phyloP scores from a whole-genome alignment of 2,888 invertebrate genomes.

The Serrognathus titanus region DNA sequence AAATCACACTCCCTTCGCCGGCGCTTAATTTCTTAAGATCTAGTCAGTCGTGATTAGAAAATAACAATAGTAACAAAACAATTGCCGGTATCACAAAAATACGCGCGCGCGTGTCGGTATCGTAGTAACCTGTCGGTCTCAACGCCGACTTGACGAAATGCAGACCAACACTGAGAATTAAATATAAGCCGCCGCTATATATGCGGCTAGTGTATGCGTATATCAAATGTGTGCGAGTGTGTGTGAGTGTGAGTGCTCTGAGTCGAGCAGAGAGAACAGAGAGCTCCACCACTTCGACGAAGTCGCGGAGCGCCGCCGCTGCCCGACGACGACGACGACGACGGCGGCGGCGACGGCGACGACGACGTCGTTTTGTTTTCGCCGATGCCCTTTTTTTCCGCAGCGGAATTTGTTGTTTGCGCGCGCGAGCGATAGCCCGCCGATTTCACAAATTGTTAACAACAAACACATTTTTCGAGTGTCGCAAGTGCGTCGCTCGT shows the following conservation, averaged over 20 bases:
- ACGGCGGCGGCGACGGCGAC: too few species aligned
- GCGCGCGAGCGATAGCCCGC: too few species aligned
- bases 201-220: neutral
- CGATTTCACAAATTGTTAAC: too few species aligned
- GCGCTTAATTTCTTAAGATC: neutral
- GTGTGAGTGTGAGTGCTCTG: neutral
- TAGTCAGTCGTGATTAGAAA: neutral
- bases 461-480: too few species aligned
- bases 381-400: too few species aligned
- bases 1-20: neutral
- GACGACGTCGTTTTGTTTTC: too few species aligned
- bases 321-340: too few species aligned
- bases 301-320: neutral
- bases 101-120: conserved; percentile 1
- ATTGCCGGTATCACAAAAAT: neutral
- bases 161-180: conserved; percentile 3
- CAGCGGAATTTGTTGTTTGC: too few species aligned
- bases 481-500: too few species aligned
- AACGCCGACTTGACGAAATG: conserved; percentile 3
- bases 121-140: neutral
- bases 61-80: neutral
- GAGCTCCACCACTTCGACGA: neutral
- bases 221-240: conserved; percentile 1
- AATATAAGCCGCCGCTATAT: neutral
- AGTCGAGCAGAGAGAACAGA: neutral